Base-by-base conservation (phyloP, 2,113 vertebrate genomes). In the Crypturellus undulatus region DNA sequence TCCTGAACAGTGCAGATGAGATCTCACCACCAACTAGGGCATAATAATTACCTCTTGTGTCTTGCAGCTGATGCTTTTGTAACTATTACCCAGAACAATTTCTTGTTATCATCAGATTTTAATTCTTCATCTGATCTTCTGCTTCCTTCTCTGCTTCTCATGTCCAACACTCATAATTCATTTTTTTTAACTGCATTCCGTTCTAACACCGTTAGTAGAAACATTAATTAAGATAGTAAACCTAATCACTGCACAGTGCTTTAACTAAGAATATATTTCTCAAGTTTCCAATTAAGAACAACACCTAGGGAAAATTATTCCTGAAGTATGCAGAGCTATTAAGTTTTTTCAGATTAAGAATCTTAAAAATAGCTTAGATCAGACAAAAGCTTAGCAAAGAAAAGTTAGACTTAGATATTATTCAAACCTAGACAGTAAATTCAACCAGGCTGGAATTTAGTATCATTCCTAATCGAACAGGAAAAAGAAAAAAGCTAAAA, bases 31-130 rank as follows among this genome's bases (percentile, higher is more conserved):
- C 19, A 36, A 96, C 77, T 93, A 92, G 96, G 95, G 95, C 96
- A 95, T 94, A 95, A 94, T 95, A 96, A 96, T 96, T 60, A 86
- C 94, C 95, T 96, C 92, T 89, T 94, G 96, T 94, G 89, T 77
- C 62, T 93, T 42, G 38, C 89, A 95, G 90, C 77, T 90, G 89
- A 95, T 90, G 80, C 77, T 92, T 95, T 90, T 80, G 68, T 88
- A 88, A 59, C 60, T 64, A 63, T 10, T 87, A 90, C 64, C n/a
- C 82, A 70, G 45, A 94, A 30, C 52, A 89, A 78, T 81, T 91
- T 94, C 90, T 77, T 75, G 60, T 87, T 83, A 59, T 83, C 54
- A 45, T 42, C 77, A 68, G 38, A 84, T 90, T 88, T 96, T 93
- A 85, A 86, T 51, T 94, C 75, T 49, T 71, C 24, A 16, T 70